Evolutionary conservation across 2,797 vertebrate genomes (phyloP).

Genomic region (Epinephelus awoara): DNA sequence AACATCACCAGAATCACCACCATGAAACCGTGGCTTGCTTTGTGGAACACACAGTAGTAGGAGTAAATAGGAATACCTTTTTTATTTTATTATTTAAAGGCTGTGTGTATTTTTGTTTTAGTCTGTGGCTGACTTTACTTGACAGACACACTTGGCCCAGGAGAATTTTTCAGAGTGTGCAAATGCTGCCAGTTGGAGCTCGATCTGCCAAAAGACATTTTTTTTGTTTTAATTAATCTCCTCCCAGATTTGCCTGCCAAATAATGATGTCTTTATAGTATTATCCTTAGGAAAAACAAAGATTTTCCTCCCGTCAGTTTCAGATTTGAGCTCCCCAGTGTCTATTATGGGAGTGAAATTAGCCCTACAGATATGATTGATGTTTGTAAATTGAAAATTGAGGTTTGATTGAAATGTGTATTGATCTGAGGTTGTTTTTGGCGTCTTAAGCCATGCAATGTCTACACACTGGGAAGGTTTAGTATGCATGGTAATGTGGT

Average conservation of each 20-base stretch:
- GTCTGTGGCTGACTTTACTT: conserved; percentile 30
- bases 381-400: conserved; percentile 34
- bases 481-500: neutral
- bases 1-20: conserved; percentile 6
- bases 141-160: conserved; percentile 27
- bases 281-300: conserved; percentile 35
- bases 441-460: neutral
- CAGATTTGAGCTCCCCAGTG: conserved; percentile 9
- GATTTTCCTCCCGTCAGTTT: conserved; percentile 7
- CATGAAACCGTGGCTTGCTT: conserved; percentile 7
- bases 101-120: conserved; percentile 13
- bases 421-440: neutral
- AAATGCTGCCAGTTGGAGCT: conserved; percentile 49
- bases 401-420: neutral
- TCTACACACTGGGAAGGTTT: neutral
- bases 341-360: conserved; percentile 16
- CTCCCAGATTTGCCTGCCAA: conserved; percentile 51
- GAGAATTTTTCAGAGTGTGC: conserved; percentile 32
- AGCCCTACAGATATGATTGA: conserved; percentile 8
- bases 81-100: conserved; percentile 22
- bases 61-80: neutral
- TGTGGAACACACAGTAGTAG: conserved; percentile 1
- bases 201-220: conserved; percentile 51
- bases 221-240: conserved; percentile 69
- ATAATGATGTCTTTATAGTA: conserved; percentile 56